phyloP scores from a whole-genome alignment of 2,113 vertebrate genomes.

The Glaucomys volans region DNA sequence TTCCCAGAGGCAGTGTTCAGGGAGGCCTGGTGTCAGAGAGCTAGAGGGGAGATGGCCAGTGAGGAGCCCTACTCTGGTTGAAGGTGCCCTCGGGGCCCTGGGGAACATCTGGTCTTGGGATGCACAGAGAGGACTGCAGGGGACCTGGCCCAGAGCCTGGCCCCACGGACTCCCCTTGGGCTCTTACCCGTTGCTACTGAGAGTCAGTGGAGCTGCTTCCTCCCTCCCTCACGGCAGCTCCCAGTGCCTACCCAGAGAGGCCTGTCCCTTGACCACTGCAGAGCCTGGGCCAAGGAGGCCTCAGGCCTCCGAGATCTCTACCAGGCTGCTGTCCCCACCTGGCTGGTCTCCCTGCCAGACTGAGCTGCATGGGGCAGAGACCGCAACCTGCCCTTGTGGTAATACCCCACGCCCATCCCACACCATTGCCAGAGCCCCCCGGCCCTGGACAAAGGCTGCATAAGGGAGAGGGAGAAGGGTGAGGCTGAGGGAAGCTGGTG shows the following conservation, averaged over 20 bases:
- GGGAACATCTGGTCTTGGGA: accelerated
- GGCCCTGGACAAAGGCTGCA: too few relatives aligned
- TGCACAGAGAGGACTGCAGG: too few relatives aligned
- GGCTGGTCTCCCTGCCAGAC: too few relatives aligned
- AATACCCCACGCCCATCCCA: too few relatives aligned
- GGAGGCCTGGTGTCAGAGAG: background rate
- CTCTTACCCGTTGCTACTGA: background rate
- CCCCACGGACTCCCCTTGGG: too few relatives aligned
- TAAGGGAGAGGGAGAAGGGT: accelerated
- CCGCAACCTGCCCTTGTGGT: accelerated
- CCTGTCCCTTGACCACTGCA: background rate
- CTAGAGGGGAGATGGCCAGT: background rate
- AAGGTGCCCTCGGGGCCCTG: background rate
- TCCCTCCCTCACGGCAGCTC: accelerated
- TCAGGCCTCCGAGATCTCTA: background rate
- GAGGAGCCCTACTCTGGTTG: background rate
- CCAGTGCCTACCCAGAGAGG: background rate
- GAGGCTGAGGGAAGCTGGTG: too few relatives aligned
- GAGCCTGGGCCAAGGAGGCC: background rate
- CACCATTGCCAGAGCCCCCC: background rate
- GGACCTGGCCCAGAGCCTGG: background rate
- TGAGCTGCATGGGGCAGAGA: background rate
- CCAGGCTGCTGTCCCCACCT: accelerated
- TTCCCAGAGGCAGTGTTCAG: background rate
- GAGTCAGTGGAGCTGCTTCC: background rate